Evolutionary conservation across 2,113 vertebrate species (phyloP).

Genomic region (Gavia stellata): DNA sequence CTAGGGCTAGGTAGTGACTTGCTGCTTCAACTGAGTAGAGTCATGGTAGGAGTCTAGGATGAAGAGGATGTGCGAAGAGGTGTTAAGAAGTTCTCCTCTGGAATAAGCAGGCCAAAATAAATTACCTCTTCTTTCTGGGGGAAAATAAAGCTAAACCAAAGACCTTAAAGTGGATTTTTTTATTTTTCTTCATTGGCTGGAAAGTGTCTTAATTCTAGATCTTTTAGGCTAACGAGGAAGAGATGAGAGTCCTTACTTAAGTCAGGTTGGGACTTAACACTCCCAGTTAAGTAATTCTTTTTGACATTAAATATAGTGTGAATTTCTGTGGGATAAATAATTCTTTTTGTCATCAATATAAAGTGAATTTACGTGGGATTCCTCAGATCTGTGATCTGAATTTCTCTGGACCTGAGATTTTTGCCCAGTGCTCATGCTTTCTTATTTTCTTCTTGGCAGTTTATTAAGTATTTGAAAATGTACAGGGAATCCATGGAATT

Average conservation of each 20-base stretch:
- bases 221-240: background rate
- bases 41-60: background rate
- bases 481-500: background rate
- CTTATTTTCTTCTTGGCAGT: background rate
- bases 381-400: background rate
- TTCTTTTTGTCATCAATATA: background rate
- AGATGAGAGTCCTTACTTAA: background rate
- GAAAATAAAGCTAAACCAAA: background rate
- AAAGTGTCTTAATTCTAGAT: background rate
- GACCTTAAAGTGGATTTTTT: background rate
- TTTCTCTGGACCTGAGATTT: background rate
- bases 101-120: background rate
- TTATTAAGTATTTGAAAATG: background rate
- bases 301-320: background rate
- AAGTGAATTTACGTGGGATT: background rate
- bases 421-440: background rate
- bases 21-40: background rate
- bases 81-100: background rate
- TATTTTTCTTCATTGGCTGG: background rate
- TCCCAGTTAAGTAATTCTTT: background rate
- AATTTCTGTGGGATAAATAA: background rate
- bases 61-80: background rate
- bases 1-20: background rate
- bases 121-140: background rate
- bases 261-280: too few relatives aligned